Evolutionary conservation across 1,140 invertebrate genomes (phyloP).

Genomic region (Papilio aristodemus): DNA sequence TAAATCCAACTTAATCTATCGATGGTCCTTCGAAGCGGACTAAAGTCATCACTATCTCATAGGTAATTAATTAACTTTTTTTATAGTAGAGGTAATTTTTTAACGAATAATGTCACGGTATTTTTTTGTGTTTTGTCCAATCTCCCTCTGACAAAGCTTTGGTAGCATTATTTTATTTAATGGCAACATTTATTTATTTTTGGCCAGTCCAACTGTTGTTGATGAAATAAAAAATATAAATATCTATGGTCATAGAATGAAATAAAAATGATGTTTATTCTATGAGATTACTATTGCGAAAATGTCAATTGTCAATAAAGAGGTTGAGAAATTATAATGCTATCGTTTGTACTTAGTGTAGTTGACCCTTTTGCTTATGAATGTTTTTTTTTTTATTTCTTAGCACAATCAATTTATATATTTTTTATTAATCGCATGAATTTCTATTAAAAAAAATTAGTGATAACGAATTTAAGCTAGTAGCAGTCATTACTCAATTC

Average conservation of each 20-base stretch:
- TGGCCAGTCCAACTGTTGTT: constrained; percentile 15
- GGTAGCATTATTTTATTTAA: constrained; percentile 47
- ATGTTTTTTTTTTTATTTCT: constrained; percentile 58
- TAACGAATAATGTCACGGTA: constrained; percentile 65
- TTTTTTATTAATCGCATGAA: constrained; percentile 37
- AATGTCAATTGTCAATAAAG: constrained; percentile 52
- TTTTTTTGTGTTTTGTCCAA: constrained; percentile 53
- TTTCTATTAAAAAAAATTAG: constrained; percentile 32
- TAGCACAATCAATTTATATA: constrained; percentile 58
- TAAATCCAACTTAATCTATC: constrained; percentile 70
- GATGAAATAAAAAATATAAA: constrained; percentile 14
- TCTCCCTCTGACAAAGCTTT: constrained; percentile 50
- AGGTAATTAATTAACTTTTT: constrained; percentile 79
- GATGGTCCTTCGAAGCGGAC: constrained; percentile 56
- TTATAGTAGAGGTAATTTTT: constrained; percentile 74
- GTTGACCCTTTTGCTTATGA: constrained; percentile 53
- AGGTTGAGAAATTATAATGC: constrained; percentile 51
- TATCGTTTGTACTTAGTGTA: constrained; percentile 64
- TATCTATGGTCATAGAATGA: constrained; percentile 34
- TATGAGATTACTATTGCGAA: constrained; percentile 35
- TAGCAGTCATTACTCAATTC: not conserved
- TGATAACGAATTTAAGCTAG: constrained; percentile 22
- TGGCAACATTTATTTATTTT: constrained; percentile 55
- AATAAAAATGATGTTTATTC: not conserved
- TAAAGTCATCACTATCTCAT: constrained; percentile 78